Base-by-base conservation (phyloP, 2,797 vertebrate genomes). In the Sparidentex hasta region DNA sequence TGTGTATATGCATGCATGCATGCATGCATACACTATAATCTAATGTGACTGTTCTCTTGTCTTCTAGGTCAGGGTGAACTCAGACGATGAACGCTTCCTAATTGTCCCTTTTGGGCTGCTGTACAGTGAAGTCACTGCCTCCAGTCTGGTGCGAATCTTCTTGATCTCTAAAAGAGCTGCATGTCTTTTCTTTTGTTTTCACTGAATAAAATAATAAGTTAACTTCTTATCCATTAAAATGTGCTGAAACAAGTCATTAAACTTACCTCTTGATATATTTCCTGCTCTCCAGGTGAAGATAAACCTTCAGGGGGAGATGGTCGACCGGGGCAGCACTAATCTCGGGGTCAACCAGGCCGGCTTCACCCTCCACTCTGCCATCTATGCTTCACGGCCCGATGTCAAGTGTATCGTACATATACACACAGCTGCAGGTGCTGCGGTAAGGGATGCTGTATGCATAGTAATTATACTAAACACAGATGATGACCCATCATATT, bases 41-140 rank as follows among this genome's bases (percentile, higher is more conserved):
- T 67, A 56, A 80, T 46, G 7, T 41, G 7, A 44, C 41, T 76
- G 27, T 82, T 5, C 47, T 65, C 68, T 78, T 71, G 1, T 85
- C 25, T 71, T 80, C 18, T 88, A 99, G 98, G 96, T 97, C 87
- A 94, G 98, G 91, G 96, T 98, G 91, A 98, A 94, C 92, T 96
- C 96, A 0, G 98, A 99, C 57, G 94, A 97, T 90, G 98, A 99
- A n/a, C 97, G 97, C 58, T 99, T 99, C 92, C 96, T 99, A 25
- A 96, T 99, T 77, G 97, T 98, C 78, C 98, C 98, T 14, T 99
- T 99, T 82, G 98, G 98, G 58, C 98, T 99, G 68, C 97, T 99
- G 55, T 99, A 97, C 93, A 99, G 98, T 82, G 98, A 99, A 93
- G 98, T 99, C 90, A 96, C 98, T 3, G 98, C 98, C 4, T 99